A percentile compares a stretch with the other conserved stretches of the same genome.
Conservation (phyloP, 1,140 invertebrate genomes). For the Ostrea denselamellosa region DNA sequence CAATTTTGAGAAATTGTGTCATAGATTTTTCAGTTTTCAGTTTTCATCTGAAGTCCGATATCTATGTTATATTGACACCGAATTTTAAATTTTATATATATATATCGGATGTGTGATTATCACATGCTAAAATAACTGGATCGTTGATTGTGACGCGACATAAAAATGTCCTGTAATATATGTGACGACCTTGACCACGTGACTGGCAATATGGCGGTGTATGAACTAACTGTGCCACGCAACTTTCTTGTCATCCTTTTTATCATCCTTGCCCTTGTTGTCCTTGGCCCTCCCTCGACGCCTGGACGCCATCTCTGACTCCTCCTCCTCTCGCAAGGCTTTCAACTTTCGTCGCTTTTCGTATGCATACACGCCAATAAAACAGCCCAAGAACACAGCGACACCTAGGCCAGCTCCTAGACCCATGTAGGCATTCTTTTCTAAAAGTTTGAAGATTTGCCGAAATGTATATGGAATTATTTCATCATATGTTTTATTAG, state of each 20-base stretch:
- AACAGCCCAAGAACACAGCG: constrained; percentile 38
- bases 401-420: constrained; percentile 40
- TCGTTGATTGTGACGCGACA: too few relatives aligned
- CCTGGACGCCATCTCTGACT: neutral
- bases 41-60: too few relatives aligned
- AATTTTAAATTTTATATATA: too few relatives aligned
- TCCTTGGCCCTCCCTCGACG: neutral
- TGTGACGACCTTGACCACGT: neutral
- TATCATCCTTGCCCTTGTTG: neutral
- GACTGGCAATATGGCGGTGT: neutral
- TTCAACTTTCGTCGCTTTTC: constrained; percentile 41
- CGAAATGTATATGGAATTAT: neutral
- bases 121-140: too few relatives aligned
- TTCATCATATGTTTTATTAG: neutral
- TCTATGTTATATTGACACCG: too few relatives aligned
- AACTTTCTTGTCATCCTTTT: neutral
- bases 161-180: too few relatives aligned
- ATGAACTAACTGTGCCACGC: constrained; percentile 7
- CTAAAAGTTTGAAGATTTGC: constrained; percentile 10
- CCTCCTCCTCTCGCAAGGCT: constrained; percentile 41
- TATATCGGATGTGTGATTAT: too few relatives aligned
- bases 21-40: too few relatives aligned
- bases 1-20: too few relatives aligned
- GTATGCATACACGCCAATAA: constrained; percentile 20
- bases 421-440: neutral